Evolutionary conservation across 2,113 vertebrate genomes (phyloP).

Genomic region (Silurus asotus): DNA sequence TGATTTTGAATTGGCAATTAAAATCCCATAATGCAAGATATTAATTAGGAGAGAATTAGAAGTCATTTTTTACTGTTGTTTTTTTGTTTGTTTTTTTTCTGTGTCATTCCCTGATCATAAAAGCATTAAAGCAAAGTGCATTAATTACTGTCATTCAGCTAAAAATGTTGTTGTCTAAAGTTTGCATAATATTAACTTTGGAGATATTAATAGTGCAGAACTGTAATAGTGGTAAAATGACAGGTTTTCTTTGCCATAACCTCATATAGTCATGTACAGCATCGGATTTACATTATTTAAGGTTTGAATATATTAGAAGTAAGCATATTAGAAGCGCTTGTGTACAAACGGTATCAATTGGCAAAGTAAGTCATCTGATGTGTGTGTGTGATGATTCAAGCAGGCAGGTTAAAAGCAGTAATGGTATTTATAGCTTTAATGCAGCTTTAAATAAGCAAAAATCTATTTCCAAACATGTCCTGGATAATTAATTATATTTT

Average conservation of each 20-base stretch:
- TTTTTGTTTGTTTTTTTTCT: no score
- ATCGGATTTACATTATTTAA: not conserved
- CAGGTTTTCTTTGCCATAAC: not conserved
- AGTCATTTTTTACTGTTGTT: not conserved
- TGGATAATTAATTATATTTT: not conserved
- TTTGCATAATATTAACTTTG: not conserved
- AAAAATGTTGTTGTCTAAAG: not conserved
- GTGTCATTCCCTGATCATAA: not conserved
- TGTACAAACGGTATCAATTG: not conserved
- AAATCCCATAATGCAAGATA: not conserved
- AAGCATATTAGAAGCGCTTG: not conserved
- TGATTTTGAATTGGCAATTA: not conserved
- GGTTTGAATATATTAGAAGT: not conserved
- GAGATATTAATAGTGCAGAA: not conserved
- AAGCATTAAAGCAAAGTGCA: not conserved
- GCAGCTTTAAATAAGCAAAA: not conserved
- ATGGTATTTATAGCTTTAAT: not conserved
- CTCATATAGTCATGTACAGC: not conserved
- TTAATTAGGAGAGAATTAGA: not conserved
- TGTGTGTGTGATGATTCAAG: not conserved
- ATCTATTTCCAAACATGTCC: not conserved
- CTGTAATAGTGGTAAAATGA: not conserved
- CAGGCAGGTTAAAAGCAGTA: not conserved
- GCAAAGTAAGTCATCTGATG: not conserved
- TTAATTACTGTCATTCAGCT: not conserved